Evolutionary conservation across 2,113 vertebrate genomes (phyloP).

Genomic region (Callithrix jacchus): DNA sequence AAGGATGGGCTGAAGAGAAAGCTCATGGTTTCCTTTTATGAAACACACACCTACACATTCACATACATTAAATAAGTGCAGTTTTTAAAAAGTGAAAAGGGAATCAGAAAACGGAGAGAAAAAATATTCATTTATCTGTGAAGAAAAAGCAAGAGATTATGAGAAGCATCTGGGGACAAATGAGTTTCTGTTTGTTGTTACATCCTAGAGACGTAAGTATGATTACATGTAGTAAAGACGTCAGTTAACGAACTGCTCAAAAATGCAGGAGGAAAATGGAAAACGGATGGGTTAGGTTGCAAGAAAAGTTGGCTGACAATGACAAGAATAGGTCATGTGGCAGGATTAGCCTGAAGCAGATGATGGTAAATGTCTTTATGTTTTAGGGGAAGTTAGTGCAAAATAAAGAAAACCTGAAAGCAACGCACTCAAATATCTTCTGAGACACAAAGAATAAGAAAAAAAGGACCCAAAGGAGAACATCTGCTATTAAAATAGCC

Average conservation of each 20-base stretch:
- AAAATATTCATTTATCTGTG: fast-evolving
- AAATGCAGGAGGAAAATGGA: neutral
- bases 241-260: neutral
- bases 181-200: neutral
- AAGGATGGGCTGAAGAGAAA: neutral
- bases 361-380: neutral
- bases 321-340: neutral
- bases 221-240: neutral
- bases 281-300: neutral
- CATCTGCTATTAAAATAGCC: neutral
- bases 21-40: neutral
- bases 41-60: neutral
- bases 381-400: neutral
- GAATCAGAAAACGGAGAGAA: neutral
- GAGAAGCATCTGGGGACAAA: neutral
- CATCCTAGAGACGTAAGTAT: neutral
- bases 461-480: neutral
- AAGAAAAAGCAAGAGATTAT: neutral
- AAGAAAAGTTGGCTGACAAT: neutral
- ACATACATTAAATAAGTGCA: neutral
- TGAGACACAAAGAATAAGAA: neutral
- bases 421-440: neutral
- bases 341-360: neutral
- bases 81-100: neutral
- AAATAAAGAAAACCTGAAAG: neutral